Conservation (phyloP, 2,888 invertebrate genomes). For the Scotopteryx bipunctaria region DNA sequence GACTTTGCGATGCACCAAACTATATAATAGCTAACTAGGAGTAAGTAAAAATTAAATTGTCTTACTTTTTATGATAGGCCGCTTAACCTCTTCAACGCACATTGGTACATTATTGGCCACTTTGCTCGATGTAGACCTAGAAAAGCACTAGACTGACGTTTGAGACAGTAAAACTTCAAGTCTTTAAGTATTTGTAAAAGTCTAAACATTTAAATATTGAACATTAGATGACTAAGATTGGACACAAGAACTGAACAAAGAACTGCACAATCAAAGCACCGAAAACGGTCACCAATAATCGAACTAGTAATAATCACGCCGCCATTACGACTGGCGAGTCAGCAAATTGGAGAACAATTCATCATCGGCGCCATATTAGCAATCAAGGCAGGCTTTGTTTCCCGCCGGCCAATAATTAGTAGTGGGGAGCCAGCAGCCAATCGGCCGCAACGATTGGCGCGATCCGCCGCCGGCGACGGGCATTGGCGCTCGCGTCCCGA, state of each 20-base stretch:
- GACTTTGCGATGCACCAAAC: too few species aligned
- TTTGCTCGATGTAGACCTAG: too few species aligned
- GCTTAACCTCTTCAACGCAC: too few species aligned
- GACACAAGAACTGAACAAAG: neutral
- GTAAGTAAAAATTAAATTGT: too few species aligned
- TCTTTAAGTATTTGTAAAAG: too few species aligned
- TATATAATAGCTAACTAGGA: too few species aligned
- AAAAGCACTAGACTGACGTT: too few species aligned
- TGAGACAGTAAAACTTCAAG: too few species aligned
- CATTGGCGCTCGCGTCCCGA: conserved; percentile 55
- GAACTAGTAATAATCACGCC: conserved; percentile 47
- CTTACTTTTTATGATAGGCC: too few species aligned
- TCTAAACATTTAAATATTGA: too few species aligned
- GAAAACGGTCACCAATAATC: conserved; percentile 22
- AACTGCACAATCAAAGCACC: conserved; percentile 16
- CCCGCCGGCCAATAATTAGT: conserved; percentile 69
- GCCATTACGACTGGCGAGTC: conserved; percentile 62
- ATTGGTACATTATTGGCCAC: too few species aligned
- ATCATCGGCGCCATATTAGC: conserved; percentile 61
- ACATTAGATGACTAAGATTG: too few species aligned
- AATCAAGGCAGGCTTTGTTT: conserved; percentile 60
- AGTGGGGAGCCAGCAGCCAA: conserved; percentile 56
- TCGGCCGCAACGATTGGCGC: conserved; percentile 46
- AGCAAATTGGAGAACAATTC: conserved; percentile 56
- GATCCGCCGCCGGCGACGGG: conserved; percentile 46